Evolutionary conservation across 1,140 invertebrate genomes (phyloP).

Genomic region (Pogonomyrmex barbatus): DNA sequence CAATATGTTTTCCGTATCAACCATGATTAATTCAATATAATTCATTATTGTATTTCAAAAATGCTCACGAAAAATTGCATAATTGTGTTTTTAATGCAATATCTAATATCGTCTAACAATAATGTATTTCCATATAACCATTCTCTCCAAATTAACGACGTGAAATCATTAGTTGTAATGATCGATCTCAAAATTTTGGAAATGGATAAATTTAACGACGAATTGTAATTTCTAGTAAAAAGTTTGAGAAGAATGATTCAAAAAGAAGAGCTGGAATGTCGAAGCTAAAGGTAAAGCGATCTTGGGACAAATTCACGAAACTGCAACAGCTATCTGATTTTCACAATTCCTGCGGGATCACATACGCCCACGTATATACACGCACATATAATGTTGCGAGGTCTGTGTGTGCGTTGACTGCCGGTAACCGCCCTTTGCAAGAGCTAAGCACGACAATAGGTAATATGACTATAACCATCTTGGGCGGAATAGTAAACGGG

Average conservation of each 20-base stretch:
- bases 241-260: neutral
- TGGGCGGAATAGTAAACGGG: conserved; percentile 48
- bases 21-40: conserved; percentile 2
- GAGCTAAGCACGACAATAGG: conserved; percentile 56
- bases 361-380: neutral
- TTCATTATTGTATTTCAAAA: neutral
- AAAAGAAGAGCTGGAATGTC: conserved; percentile 7
- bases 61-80: neutral
- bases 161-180: conserved; percentile 7
- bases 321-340: conserved; percentile 67
- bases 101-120: neutral
- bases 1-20: neutral
- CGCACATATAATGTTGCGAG: conserved; percentile 15
- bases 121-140: conserved; percentile 19
- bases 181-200: neutral
- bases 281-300: conserved; percentile 41
- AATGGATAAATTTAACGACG: neutral
- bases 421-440: conserved; percentile 69
- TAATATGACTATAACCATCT: conserved; percentile 58
- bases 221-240: conserved; percentile 6
- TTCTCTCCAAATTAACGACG: conserved; percentile 1
- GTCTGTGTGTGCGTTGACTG: conserved; percentile 18
- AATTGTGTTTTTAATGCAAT: neutral
- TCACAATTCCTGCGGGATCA: conserved; percentile 54
- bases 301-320: conserved; percentile 60